Conservation (phyloP, 35 echinoderm and acorn worm species). For the Chiridota heheva region DNA sequence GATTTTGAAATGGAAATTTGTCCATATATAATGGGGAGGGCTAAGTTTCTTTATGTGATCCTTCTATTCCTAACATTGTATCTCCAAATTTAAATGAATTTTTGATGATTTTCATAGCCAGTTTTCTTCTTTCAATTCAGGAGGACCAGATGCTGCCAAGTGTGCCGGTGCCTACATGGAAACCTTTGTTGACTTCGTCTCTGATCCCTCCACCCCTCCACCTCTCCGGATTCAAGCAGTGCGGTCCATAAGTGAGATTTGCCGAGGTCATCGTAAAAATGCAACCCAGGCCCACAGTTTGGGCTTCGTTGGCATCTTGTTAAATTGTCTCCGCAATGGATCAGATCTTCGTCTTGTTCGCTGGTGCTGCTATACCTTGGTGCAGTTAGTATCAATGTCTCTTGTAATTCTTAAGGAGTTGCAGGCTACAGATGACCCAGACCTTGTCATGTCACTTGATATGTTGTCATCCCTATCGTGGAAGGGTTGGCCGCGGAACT, state of each 20-base stretch:
- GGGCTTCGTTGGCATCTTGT: background rate
- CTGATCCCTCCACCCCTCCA: background rate
- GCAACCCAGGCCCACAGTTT: background rate
- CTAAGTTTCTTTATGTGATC: too few species aligned
- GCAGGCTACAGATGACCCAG: conserved; percentile 11
- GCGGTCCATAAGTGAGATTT: conserved; percentile 65
- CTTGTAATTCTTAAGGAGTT: conserved; percentile 19
- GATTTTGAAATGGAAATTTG: too few species aligned
- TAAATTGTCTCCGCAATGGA: background rate
- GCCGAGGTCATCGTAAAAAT: conserved; percentile 71
- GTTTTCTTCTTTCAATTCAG: conserved; percentile 26
- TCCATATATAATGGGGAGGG: too few species aligned
- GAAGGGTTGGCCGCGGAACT: conserved; percentile 87
- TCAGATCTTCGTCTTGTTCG: conserved; percentile 24
- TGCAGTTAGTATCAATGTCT: conserved; percentile 35
- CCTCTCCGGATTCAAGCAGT: conserved; percentile 62
- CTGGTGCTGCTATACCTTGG: conserved; percentile 82
- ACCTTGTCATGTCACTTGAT: conserved; percentile 20
- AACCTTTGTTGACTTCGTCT: conserved; percentile 45
- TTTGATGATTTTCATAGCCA: background rate
- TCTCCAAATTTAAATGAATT: too few species aligned
- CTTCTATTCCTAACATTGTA: too few species aligned
- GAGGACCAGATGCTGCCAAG: conserved; percentile 77
- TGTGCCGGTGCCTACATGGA: conserved; percentile 58
- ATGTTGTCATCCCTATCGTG: conserved; percentile 62